Conservation (phyloP, 37 sponge, comb jelly and placozoan genomes). For the Beroe forskalii region DNA sequence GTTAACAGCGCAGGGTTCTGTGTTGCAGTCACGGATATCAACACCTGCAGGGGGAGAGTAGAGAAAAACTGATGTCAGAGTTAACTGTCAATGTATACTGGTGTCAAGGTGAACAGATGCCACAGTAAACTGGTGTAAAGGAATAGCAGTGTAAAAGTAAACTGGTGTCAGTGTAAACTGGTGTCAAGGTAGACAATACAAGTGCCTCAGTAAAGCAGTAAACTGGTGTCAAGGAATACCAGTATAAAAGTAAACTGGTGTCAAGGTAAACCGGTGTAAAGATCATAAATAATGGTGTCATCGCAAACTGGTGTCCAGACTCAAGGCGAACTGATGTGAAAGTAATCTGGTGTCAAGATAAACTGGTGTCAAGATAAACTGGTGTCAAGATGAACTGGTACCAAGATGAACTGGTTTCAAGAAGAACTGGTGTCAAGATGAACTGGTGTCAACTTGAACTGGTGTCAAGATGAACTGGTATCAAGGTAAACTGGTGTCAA, state of each 20-base stretch:
- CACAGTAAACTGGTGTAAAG: background rate
- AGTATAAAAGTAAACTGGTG: too few relatives aligned
- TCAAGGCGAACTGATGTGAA: background rate
- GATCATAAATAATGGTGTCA: background rate
- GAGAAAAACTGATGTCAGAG: background rate
- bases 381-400: background rate
- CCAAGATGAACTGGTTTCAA: background rate
- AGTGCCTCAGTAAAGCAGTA: too few relatives aligned
- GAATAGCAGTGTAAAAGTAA: too few relatives aligned
- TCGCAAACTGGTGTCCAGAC: background rate
- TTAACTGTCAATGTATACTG: background rate
- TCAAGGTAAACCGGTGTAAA: background rate
- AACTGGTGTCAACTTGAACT: too few relatives aligned
- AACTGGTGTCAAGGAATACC: too few relatives aligned
- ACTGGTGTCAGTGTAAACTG: background rate
- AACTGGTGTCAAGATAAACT: background rate
- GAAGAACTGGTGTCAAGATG: background rate
- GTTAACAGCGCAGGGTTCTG: constrained; percentile 32
- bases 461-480: background rate
- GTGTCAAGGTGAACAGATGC: background rate
- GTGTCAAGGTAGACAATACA: background rate
- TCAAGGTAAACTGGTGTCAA: background rate
- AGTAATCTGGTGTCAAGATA: background rate
- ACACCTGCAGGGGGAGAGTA: background rate
- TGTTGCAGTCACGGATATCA: background rate